Evolutionary conservation across 1,140 invertebrate genomes (phyloP), one percentile per base, ranked within the genome.

Genomic region (Drosophila suzukii): DNA sequence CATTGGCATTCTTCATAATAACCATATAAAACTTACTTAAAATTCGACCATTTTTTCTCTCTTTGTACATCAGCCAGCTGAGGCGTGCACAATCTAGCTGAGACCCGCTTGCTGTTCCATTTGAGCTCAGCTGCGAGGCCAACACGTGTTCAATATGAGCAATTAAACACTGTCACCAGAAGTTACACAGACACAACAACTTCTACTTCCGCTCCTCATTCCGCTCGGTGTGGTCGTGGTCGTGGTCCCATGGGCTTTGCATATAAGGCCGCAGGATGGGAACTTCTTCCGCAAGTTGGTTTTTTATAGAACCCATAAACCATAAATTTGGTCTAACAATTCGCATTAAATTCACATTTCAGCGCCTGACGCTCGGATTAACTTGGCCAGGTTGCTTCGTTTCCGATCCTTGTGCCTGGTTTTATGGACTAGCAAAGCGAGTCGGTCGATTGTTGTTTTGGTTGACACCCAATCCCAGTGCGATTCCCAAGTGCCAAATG

Each of bases 61-160:
- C 20, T 13, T 24, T 66, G 15, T 8, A 50, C 13, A 13, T 50
- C 39, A 36, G 66, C 75, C 63, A 62, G 58, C 70, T 78, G 58
- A 62, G 71, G 56, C 73, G 70, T 67, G 50, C 39, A 68, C 74
- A 78, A 73, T 82, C 61, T 56, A 53, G 58, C 79, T 56, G 50
- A 59, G 72, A 56, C 15, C 59, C 39, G 36, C 44, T 46, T 67
- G 47, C 39, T 66, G 17, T 57, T 60, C 41, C 50, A 62, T 49
- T 30, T 56, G 20, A 59, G 44, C 41, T 59, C 34, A 62, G 39
- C 32, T 54, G 13, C 49, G 53, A 57, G 68, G 65, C 58, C 53
- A 80, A 89, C 84, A 88, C 84, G 84, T 88, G 84, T 89, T 88
- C 84, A 81, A 89, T 89, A 90, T 90, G 77, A 89, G 81, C 84